These are phyloP conservation scores for Nebria ingens DNA, from an alignment of 1,140 invertebrate genomes.

Conservation along the genomic window DNA sequence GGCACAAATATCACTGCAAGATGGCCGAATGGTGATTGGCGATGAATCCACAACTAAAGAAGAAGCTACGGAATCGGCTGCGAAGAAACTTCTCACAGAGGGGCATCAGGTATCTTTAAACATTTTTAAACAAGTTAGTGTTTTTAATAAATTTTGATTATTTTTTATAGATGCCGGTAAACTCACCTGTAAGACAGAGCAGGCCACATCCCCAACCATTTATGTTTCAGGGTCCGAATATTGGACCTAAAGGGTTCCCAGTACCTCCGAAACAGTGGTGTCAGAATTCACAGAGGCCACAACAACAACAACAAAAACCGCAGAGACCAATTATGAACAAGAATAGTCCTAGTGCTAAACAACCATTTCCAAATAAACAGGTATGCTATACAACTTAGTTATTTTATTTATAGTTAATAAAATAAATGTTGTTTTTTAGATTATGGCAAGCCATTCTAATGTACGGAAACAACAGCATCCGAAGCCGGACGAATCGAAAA, in stretches of 20 bases:
- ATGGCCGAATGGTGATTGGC: constrained; percentile 30
- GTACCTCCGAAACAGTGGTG: constrained; percentile 30
- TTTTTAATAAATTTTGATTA: constrained; percentile 1
- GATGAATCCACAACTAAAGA: constrained; percentile 27
- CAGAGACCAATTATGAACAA: neutral
- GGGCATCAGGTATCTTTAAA: neutral
- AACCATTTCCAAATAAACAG: constrained; percentile 14
- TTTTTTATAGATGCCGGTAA: constrained; percentile 3
- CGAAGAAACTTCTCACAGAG: constrained; percentile 28
- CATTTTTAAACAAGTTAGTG: constrained; percentile 18
- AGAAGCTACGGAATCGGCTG: constrained; percentile 36
- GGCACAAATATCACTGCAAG: constrained; percentile 33
- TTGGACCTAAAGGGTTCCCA: constrained; percentile 14
- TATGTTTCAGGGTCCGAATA: neutral
- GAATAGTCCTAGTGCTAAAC: constrained; percentile 2
- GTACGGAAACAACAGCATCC: too few relatives aligned
- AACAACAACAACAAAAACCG: constrained; percentile 19
- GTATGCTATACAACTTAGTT: too few relatives aligned
- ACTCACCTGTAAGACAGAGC: neutral
- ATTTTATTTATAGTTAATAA: too few relatives aligned
- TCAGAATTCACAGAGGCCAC: constrained; percentile 10
- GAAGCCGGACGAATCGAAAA: neutral
- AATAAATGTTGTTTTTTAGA: too few relatives aligned
- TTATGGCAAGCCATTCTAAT: too few relatives aligned
- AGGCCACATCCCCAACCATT: neutral